A percentile compares a stretch with the other conserved stretches of the same genome.
Evolutionary conservation across 2,888 invertebrate genomes (phyloP).

Genomic region (Drosophila longiperda): DNA sequence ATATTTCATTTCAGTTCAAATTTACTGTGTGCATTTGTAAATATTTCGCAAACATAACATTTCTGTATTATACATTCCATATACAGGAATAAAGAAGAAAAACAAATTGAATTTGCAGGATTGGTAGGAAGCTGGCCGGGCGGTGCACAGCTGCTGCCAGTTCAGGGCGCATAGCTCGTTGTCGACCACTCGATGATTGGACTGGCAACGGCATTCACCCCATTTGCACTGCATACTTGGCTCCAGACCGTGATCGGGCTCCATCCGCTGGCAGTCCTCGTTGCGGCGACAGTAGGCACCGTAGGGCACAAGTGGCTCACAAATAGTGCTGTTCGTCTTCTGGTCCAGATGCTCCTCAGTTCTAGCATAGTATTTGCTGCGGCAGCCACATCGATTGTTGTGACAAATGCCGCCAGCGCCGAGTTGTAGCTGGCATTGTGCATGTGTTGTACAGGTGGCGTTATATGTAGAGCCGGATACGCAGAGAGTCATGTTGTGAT

Average conservation of each 20-base stretch:
- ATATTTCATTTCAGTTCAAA: not conserved
- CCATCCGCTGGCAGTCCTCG: slow-evolving; percentile 43
- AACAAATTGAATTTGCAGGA: not conserved
- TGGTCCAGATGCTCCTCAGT: not conserved
- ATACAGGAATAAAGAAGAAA: slow-evolving; percentile 9
- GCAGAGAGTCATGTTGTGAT: slow-evolving; percentile 52
- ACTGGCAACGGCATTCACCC: slow-evolving; percentile 54
- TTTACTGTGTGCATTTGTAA: not conserved
- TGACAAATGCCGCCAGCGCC: slow-evolving; percentile 52
- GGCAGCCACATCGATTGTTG: slow-evolving; percentile 49
- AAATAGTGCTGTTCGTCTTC: slow-evolving; percentile 9
- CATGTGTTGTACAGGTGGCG: slow-evolving; percentile 40
- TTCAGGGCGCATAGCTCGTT: slow-evolving; percentile 34
- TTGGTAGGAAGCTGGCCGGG: not conserved
- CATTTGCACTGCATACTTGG: slow-evolving; percentile 45
- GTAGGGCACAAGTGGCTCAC: slow-evolving; percentile 39
- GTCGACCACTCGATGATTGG: slow-evolving; percentile 14
- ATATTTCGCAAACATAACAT: not conserved
- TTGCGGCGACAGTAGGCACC: slow-evolving; percentile 50
- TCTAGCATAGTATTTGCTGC: slow-evolving; percentile 40
- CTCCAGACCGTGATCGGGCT: not conserved
- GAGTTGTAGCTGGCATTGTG: slow-evolving; percentile 62
- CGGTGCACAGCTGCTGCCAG: not conserved
- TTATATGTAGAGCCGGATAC: slow-evolving; percentile 24
- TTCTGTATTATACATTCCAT: not conserved